phyloP scores from a whole-genome alignment of 2,888 invertebrate species.

The Cantharis nigra region DNA sequence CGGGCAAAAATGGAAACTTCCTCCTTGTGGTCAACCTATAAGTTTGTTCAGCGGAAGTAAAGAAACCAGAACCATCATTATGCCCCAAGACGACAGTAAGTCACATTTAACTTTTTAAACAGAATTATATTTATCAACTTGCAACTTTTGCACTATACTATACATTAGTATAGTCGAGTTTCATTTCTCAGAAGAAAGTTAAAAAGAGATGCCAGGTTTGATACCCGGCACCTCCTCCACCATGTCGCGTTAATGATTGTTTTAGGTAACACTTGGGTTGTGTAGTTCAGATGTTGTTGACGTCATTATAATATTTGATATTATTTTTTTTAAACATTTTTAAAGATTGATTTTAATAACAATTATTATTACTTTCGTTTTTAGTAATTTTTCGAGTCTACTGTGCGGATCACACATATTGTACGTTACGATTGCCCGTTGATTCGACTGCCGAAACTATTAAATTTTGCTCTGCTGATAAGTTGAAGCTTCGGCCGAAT shows the following conservation, averaged over 20 bases:
- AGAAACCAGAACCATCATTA: constrained; percentile 62
- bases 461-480: constrained; percentile 73
- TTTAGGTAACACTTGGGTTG: too few species aligned
- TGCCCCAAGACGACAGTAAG: constrained; percentile 71
- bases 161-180: too few species aligned
- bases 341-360: too few species aligned
- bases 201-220: too few species aligned
- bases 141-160: too few species aligned
- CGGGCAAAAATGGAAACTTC: constrained; percentile 72
- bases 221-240: too few species aligned
- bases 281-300: too few species aligned
- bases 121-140: neutral
- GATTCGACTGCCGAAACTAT: constrained; percentile 74
- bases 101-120: constrained; percentile 13
- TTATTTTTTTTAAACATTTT: too few species aligned
- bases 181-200: too few species aligned
- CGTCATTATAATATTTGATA: too few species aligned
- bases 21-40: constrained; percentile 71
- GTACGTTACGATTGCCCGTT: constrained; percentile 74
- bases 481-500: constrained; percentile 68
- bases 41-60: constrained; percentile 65
- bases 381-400: constrained; percentile 80
- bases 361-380: constrained; percentile 34
- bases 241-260: too few species aligned
- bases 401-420: constrained; percentile 81